Conservation (phyloP, 2,113 vertebrate genomes). For the Muntiacus reevesi region DNA sequence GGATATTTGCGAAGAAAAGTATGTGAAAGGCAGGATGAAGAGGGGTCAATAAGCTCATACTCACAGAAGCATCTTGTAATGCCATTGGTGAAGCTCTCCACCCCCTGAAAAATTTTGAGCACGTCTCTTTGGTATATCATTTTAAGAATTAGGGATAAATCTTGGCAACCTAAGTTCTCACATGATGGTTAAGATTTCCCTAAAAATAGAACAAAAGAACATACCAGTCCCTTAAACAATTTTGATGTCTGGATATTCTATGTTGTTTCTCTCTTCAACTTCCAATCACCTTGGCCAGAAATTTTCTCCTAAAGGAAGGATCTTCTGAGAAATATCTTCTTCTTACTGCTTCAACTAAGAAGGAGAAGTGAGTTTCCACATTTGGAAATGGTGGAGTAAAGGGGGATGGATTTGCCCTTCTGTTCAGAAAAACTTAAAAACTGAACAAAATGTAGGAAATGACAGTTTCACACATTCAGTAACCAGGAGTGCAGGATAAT, state of each 20-base stretch:
- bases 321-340: neutral
- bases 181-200: neutral
- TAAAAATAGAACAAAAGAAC: neutral
- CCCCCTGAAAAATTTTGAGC: accelerated
- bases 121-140: neutral
- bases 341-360: neutral
- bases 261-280: neutral
- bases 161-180: neutral
- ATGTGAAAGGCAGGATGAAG: neutral
- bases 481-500: neutral
- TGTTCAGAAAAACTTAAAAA: neutral
- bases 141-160: neutral
- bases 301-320: neutral
- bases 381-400: neutral
- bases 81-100: neutral
- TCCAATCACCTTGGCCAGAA: neutral
- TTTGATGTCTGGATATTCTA: neutral
- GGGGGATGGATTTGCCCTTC: neutral
- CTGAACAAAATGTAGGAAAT: neutral
- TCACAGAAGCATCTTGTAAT: neutral
- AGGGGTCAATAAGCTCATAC: neutral
- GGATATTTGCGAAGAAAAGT: neutral
- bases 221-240: neutral
- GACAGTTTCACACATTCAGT: neutral
- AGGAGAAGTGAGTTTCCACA: neutral